Evolutionary conservation across 2,888 invertebrate genomes (phyloP), one percentile per base, ranked within the genome.

Genomic region (Cremastobaeus sp.): DNA sequence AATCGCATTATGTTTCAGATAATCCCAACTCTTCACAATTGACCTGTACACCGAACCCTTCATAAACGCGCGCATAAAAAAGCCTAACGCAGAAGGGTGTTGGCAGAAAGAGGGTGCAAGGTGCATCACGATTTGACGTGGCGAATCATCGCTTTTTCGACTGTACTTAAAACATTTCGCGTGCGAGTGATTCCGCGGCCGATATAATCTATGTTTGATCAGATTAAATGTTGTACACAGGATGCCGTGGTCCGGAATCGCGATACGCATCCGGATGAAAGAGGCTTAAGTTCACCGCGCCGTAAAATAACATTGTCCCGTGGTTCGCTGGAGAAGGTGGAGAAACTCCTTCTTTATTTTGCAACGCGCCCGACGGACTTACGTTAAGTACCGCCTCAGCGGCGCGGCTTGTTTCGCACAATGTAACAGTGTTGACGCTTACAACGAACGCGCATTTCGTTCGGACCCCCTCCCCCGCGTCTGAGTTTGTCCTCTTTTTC

Each of bases 291-390:
- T 82, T 83, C 86, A 86, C 78, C 84, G 81, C 83, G 83, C 85
- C 86, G 87, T 86, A 86, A 87, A 87, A 87, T 87, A 86, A 87
- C 87, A 86, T 87, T 86, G 87, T 84, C 80, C 82, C 82, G 80
- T 79, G 81, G 82, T 80, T 78, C 77, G 78, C 80, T 17, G 52
- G 68, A 71, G 82, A 76, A 79, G 78, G 79, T 77, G 78, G 70
- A 59, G 72, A 66, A 68, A 72, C 65, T 70, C 73, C 79, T 78
- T 81, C 80, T 82, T 82, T 82, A 81, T 83, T 82, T 82, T 81
- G 76, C 75, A 62, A 55, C 76, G 59, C 79, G 78, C 77, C 78
- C 77, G 71, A 73, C 72, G 79, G 79, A 82, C 83, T 83, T 83
- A 83, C 80, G 82, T 82, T 83, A 82, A 83, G 82, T 83, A 82